Percentiles rank a stretch among this genome's conserved stretches.
phyloP scores from a whole-genome alignment of 1,140 invertebrate species.

The Magallana gigas region DNA sequence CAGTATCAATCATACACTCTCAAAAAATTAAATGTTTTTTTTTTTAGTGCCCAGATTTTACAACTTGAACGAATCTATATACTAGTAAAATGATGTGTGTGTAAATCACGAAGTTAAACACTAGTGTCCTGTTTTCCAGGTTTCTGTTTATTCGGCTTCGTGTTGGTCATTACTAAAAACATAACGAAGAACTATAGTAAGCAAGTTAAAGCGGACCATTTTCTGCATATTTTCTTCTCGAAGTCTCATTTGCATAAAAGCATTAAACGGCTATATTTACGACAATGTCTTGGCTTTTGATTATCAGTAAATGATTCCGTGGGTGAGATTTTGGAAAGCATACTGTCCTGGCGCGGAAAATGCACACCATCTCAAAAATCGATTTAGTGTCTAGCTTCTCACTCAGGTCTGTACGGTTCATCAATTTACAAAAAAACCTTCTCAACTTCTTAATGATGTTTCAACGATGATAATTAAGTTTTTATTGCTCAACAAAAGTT shows the following conservation, averaged over 20 bases:
- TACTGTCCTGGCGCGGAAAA: not conserved
- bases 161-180: no score
- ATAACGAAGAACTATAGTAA: no score
- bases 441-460: not conserved
- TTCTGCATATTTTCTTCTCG: not conserved
- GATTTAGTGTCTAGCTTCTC: not conserved
- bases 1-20: no score
- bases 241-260: constrained; percentile 15
- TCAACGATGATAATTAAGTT: constrained; percentile 4
- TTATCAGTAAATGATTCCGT: constrained; percentile 14
- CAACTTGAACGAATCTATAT: no score
- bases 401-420: not conserved
- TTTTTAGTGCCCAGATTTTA: no score
- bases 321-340: constrained; percentile 32
- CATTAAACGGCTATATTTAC: constrained; percentile 22
- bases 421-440: not conserved
- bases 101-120: no score
- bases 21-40: no score
- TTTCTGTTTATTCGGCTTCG: no score
- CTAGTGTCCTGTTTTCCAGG: no score
- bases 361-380: constrained; percentile 13
- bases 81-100: no score
- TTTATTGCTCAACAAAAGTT: not conserved
- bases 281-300: constrained; percentile 5
- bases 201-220: not conserved